Conservation (phyloP, 2,113 vertebrate species). For the Cygnus atratus region DNA sequence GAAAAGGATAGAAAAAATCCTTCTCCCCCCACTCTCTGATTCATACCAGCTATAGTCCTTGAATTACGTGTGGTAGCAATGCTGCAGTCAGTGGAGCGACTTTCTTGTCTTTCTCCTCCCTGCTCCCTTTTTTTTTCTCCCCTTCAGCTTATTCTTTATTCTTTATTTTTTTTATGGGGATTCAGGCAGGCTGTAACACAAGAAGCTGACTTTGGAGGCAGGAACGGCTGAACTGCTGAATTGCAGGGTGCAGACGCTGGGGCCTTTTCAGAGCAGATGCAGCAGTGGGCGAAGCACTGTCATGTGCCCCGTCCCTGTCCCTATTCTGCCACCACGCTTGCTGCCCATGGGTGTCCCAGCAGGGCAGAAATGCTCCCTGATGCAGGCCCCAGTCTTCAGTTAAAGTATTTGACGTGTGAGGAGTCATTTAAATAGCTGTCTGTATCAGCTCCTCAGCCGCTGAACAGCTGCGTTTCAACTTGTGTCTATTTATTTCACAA, state of each 20-base stretch:
- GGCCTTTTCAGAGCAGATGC: neutral
- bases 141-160: neutral
- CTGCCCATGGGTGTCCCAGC: neutral
- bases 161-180: neutral
- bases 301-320: neutral
- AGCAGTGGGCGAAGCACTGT: neutral
- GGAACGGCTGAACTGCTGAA: too few relatives aligned
- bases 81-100: constrained; percentile 35
- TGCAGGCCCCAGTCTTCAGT: neutral
- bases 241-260: neutral
- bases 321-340: too few relatives aligned
- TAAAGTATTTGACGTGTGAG: neutral
- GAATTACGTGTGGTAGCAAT: constrained; percentile 54
- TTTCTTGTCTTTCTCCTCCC: neutral
- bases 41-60: neutral
- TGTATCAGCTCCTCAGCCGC: neutral
- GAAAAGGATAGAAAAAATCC: neutral
- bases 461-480: neutral
- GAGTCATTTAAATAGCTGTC: neutral
- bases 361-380: neutral
- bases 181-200: neutral
- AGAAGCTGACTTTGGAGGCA: neutral
- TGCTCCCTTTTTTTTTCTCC: neutral
- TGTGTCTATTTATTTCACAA: neutral
- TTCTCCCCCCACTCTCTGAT: neutral